phyloP scores from a whole-genome alignment of 2,888 invertebrate species.

The Exephanes ischioxanthus region DNA sequence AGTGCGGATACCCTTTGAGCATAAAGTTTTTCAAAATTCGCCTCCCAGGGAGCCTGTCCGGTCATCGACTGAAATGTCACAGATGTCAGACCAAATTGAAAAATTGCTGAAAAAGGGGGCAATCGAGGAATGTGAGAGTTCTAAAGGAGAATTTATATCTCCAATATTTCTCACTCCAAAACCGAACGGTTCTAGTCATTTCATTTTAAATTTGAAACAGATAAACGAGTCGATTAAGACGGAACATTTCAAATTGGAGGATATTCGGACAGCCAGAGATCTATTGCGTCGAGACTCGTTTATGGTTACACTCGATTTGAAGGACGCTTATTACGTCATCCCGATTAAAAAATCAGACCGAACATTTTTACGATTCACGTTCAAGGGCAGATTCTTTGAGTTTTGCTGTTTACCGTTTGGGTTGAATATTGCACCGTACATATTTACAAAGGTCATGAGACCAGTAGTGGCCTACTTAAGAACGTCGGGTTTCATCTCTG shows the following conservation, averaged over 20 bases:
- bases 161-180: slow-evolving; percentile 44
- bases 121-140: slow-evolving; percentile 18
- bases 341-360: slow-evolving; percentile 56
- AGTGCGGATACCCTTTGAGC: slow-evolving; percentile 42
- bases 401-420: slow-evolving; percentile 73
- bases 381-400: slow-evolving; percentile 63
- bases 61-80: slow-evolving; percentile 3
- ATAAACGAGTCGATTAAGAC: too few relatives aligned
- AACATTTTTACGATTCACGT: slow-evolving; percentile 71
- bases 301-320: slow-evolving; percentile 48
- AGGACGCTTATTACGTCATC: slow-evolving; percentile 57
- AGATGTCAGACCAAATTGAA: slow-evolving; percentile 27
- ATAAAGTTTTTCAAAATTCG: neutral
- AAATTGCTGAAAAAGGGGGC: slow-evolving; percentile 39
- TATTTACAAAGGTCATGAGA: slow-evolving; percentile 72
- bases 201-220: too few relatives aligned
- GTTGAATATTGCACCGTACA: slow-evolving; percentile 69
- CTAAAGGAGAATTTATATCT: slow-evolving; percentile 66
- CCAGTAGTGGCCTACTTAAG: slow-evolving; percentile 43
- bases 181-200: too few relatives aligned
- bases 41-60: slow-evolving; percentile 24
- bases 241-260: too few relatives aligned
- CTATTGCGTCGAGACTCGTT: neutral
- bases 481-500: slow-evolving; percentile 4
- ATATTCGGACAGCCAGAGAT: neutral